Evolutionary conservation across 2,797 vertebrate species (phyloP).

Genomic region (Aldrovandia affinis): DNA sequence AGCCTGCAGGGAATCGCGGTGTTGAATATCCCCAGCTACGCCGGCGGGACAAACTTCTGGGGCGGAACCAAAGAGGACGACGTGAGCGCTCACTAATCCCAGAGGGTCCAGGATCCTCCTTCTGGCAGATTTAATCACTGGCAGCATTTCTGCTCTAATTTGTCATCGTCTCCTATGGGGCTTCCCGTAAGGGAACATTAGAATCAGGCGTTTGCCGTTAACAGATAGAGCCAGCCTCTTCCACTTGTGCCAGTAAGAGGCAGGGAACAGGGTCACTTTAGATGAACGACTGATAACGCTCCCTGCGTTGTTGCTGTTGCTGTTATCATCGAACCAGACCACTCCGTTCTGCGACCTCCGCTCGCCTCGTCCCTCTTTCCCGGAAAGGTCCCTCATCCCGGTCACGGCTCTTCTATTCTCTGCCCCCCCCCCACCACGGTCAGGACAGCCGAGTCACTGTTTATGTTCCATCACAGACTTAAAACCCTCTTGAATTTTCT

Average conservation of each 20-base stretch:
- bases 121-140: not conserved
- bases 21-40: constrained; percentile 96
- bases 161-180: not conserved
- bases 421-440: no score
- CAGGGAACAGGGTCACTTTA: not conserved
- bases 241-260: not conserved
- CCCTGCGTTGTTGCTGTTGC: not conserved
- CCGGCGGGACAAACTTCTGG: constrained; percentile 98
- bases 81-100: constrained; percentile 74
- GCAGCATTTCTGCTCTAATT: not conserved
- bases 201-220: not conserved
- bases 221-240: not conserved
- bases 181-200: not conserved
- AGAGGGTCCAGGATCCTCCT: not conserved
- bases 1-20: constrained; percentile 96
- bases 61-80: constrained; percentile 98
- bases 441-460: no score
- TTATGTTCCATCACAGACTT: no score
- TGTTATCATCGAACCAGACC: no score
- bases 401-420: no score
- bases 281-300: not conserved
- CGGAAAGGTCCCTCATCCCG: no score
- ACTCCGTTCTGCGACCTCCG: no score
- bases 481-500: no score
- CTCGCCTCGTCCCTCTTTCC: no score